phyloP scores from a whole-genome alignment of 2,888 invertebrate genomes.

The Amorpha juglandis region DNA sequence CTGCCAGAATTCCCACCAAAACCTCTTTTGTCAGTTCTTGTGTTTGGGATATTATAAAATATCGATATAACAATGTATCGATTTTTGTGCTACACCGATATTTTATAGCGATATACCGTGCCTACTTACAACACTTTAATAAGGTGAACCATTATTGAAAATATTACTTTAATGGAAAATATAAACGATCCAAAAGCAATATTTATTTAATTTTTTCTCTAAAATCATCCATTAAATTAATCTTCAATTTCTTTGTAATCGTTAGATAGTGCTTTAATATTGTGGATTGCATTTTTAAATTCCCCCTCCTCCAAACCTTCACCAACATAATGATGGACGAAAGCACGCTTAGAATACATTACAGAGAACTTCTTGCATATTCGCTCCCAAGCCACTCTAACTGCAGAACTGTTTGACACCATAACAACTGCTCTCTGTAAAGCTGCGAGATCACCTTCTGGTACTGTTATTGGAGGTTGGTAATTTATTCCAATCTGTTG shows the following conservation, averaged over 20 bases:
- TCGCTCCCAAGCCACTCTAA: conserved; percentile 91
- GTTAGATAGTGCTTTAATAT: conserved; percentile 85
- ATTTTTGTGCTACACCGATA: too few relatives aligned
- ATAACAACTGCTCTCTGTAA: conserved; percentile 91
- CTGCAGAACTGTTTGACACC: conserved; percentile 91
- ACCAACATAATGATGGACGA: conserved; percentile 93
- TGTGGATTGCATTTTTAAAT: conserved; percentile 85
- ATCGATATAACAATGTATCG: too few relatives aligned
- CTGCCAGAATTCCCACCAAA: too few relatives aligned
- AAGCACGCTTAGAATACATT: conserved; percentile 93
- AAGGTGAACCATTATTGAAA: too few relatives aligned
- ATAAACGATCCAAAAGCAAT: too few relatives aligned
- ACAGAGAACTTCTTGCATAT: conserved; percentile 91
- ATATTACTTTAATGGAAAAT: too few relatives aligned
- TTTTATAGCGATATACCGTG: too few relatives aligned
- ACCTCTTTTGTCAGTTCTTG: too few relatives aligned
- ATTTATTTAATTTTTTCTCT: too few relatives aligned
- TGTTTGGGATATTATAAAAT: too few relatives aligned
- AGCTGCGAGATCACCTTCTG: conserved; percentile 90
- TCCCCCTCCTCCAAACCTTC: conserved; percentile 89
- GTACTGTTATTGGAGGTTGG: conserved; percentile 90
- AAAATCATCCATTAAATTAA: conserved; percentile 47
- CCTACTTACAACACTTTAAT: too few relatives aligned
- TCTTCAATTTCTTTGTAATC: conserved; percentile 88
- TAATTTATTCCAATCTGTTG: conserved; percentile 88